Base-by-base conservation (phyloP, 2,888 invertebrate species). In the Zeuzera pyrina region DNA sequence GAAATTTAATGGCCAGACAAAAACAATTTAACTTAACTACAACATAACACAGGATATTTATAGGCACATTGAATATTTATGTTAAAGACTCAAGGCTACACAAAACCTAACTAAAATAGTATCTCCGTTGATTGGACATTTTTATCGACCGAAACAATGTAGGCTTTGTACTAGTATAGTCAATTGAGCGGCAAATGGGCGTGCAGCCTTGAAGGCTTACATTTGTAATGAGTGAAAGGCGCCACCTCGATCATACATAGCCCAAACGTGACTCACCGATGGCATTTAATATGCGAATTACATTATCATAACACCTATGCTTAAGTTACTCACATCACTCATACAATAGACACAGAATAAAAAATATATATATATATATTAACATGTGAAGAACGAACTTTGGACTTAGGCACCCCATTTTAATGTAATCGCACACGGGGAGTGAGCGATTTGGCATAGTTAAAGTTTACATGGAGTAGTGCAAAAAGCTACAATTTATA, bases 221-320 rank as follows among this genome's bases (percentile, higher is more conserved):
- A 68, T 65, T 70, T 55, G 56, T 67, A 73, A 69, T 68, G 63
- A 76, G 81, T 74, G 81, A 81, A 81, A 81, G 81, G 79, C 63
- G 47, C 47, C 49, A 49, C 49, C 44, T 51, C 51, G 51, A 54
- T 55, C 57, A 57, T 49, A 58, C 64, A 60, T 60, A 55, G 49
- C 49, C 36, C 30, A 36, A 44, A 49, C 60, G 57, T 73, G 74
- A 73, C 59, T 73, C 71, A 72, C 50, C 47, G 43, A 52, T 59
- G 55, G 53, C 52, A 63, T 58, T 54, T 54, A 56, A 55, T 57
- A 57, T 32, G 29, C 15, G 26, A 34, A 19, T n/a, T 34, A 31
- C 7, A 34, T 35, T 30, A 36, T 28, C 25, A 25, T 25, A 25
- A 12, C 25, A 12, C 13, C 12, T 8, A 24, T 24, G 19, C 19